Percentiles rank a stretch among this genome's conserved stretches.
phyloP scores from a whole-genome alignment of 2,113 vertebrate species.

The Centropus bengalensis region DNA sequence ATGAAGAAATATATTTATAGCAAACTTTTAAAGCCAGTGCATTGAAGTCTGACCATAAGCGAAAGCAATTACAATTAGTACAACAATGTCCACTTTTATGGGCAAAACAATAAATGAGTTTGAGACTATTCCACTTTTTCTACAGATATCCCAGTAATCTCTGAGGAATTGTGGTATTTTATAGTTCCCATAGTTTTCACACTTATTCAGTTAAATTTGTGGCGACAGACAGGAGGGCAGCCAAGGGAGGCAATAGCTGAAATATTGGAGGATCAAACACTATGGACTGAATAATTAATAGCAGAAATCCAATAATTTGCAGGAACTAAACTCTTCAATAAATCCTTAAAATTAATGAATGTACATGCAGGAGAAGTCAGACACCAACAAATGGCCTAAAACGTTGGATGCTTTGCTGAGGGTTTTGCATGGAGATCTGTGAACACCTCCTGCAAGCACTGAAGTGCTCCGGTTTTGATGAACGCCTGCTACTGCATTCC shows the following conservation, averaged over 20 bases:
- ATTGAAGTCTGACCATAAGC: not conserved
- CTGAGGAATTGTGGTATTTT: not conserved
- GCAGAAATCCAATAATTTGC: not conserved
- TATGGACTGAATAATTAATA: not conserved
- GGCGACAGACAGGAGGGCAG: not conserved
- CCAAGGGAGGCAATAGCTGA: not conserved
- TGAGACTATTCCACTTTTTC: not conserved
- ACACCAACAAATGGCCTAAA: not conserved
- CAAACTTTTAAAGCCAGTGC: not conserved
- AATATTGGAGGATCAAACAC: not conserved
- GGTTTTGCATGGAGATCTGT: not conserved
- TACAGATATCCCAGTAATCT: not conserved
- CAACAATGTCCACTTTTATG: not conserved
- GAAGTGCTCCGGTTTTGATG: not conserved
- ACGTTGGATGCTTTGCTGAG: not conserved
- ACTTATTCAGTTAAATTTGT: not conserved
- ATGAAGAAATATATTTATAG: not conserved
- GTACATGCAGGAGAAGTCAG: not conserved
- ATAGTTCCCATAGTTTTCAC: fast-evolving
- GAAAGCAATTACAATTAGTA: not conserved
- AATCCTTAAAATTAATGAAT: not conserved
- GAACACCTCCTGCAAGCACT: not conserved
- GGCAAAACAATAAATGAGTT: not conserved
- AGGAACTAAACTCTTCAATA: not conserved
- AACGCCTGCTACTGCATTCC: not conserved